Conservation (phyloP, 2,797 vertebrate species). For the Xenopus petersii region DNA sequence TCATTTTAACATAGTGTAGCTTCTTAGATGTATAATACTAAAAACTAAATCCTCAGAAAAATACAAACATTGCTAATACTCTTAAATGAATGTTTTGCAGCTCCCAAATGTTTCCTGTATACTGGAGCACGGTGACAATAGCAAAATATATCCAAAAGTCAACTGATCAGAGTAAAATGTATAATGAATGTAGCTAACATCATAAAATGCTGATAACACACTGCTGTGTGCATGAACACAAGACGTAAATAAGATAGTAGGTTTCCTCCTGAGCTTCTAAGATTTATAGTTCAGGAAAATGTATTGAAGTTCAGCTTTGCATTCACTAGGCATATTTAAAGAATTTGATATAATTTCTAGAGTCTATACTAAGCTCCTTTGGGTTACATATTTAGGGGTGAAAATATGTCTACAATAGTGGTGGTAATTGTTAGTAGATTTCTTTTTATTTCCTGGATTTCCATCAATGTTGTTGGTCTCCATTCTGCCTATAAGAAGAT, state of each 20-base stretch:
- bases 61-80: too few relatives aligned
- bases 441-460: too few relatives aligned
- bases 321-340: not conserved
- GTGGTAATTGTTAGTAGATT: too few relatives aligned
- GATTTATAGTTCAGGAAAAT: constrained; percentile 24
- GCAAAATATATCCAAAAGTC: constrained; percentile 19
- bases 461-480: too few relatives aligned
- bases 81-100: not conserved
- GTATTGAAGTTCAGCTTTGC: constrained; percentile 19
- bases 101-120: not conserved
- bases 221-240: constrained; percentile 9
- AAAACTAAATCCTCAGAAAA: too few relatives aligned
- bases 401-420: too few relatives aligned
- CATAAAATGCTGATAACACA: constrained; percentile 18
- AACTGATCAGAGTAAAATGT: constrained; percentile 16
- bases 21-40: too few relatives aligned
- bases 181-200: constrained; percentile 18
- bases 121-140: constrained; percentile 5
- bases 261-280: constrained; percentile 20
- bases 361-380: not conserved
- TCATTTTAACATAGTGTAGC: too few relatives aligned
- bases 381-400: too few relatives aligned
- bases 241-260: constrained; percentile 31
- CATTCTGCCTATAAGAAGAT: too few relatives aligned
- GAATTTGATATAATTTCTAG: not conserved